Evolutionary conservation across 2,797 vertebrate species (phyloP), one percentile per base, ranked within the genome.

Genomic region (Macropodus opercularis): DNA sequence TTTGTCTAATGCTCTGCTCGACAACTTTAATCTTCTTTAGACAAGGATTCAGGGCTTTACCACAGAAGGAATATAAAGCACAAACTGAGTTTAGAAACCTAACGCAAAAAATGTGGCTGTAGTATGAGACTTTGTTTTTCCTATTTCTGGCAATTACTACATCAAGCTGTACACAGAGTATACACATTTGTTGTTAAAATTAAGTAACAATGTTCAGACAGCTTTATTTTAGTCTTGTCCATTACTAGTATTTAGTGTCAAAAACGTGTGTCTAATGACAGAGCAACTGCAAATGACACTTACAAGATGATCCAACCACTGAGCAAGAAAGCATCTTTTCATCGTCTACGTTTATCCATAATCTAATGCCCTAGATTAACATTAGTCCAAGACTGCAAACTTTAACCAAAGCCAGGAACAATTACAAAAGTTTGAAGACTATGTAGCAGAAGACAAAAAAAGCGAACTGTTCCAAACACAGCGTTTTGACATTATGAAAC

Each of bases 401-500:
- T 10, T 32, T 13, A 48, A 6, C n/a, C 11, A 32, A 10, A 48
- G 11, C 3, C 44, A 32, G 12, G 8, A 13, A 21, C 43, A 17
- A 61, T 54, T n/a, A 35, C n/a, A 24, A 19, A 32, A 46, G 10
- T 19, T 9, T 34, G n/a, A 21, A 42, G 27, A 39, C n/a, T n/a
- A n/a, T 3, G 5, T 19, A 57, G 15, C 4, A 50, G 13, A 52
- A 36, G 9, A 40, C 19, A 27, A 19, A 26, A 41, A 22, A 13
- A 26, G 32, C 12, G 10, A 77, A 71, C 58, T 38, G 58, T 7
- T 46, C 32, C 23, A 42, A 64, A 68, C 24, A 40, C 31, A n/a
- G 49, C 29, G 15, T 29, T 57, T n/a, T 13, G 10, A 32, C 31
- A 23, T 89, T 87, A 55, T 68, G 79, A 86, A 87, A 87, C 79